Evolutionary conservation across 2,797 vertebrate species (phyloP).

Genomic region (Scarus forsteni): DNA sequence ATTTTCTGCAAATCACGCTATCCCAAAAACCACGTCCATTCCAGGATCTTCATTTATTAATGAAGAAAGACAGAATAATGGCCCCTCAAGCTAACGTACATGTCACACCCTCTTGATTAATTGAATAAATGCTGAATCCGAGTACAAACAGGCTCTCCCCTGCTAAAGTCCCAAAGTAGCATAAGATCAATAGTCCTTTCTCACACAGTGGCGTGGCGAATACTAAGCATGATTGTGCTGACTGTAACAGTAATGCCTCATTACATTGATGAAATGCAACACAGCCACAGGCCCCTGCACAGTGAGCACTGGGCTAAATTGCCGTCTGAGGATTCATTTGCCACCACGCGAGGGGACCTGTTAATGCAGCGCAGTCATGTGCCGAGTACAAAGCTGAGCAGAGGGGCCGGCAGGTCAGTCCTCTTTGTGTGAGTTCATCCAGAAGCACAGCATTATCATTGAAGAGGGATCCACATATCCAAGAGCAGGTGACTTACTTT

Average conservation of each 20-base stretch:
- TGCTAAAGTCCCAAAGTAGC: constrained; percentile 23
- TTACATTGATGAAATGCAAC: constrained; percentile 31
- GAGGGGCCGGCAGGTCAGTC: not conserved
- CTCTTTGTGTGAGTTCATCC: not conserved
- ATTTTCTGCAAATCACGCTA: not conserved
- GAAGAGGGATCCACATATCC: not conserved
- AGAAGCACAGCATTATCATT: not conserved
- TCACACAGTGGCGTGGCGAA: not conserved
- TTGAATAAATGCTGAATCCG: constrained; percentile 37
- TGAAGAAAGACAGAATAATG: not conserved
- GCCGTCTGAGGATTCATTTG: constrained; percentile 38
- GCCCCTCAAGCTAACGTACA: not conserved
- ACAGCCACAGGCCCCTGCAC: constrained; percentile 1
- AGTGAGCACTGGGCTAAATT: constrained; percentile 15
- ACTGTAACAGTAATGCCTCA: constrained; percentile 42
- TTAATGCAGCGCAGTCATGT: constrained; percentile 2
- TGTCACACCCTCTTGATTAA: constrained; percentile 22
- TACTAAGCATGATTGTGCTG: constrained; percentile 60
- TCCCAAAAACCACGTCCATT: not conserved
- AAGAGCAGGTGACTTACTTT: not conserved
- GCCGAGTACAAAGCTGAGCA: not conserved
- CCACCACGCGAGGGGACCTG: not conserved
- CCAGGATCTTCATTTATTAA: not conserved
- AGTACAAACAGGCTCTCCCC: constrained; percentile 17
- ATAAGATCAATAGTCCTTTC: constrained; percentile 46